phyloP scores from a whole-genome alignment of 2,113 vertebrate species.

The Phrynosoma blainvillii region DNA sequence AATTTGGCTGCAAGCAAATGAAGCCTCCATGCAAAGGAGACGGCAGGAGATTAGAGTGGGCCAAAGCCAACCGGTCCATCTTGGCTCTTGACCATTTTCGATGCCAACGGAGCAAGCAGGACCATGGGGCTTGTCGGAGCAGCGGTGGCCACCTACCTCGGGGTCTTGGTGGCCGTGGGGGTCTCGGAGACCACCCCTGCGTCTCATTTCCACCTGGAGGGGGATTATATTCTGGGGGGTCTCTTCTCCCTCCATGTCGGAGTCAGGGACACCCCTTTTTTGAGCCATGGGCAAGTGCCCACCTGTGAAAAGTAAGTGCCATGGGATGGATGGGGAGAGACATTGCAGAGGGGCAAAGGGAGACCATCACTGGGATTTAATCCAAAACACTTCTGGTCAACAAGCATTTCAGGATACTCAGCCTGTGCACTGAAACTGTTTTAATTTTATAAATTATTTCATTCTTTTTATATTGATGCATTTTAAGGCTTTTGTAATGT shows the following conservation, averaged over 20 bases:
- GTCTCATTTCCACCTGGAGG: conserved; percentile 71
- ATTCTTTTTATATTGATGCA: too few species aligned
- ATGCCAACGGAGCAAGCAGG: too few species aligned
- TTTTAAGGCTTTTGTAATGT: too few species aligned
- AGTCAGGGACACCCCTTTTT: background rate
- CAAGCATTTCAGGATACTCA: too few species aligned
- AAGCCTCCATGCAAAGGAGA: background rate
- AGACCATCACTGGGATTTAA: fast-evolving
- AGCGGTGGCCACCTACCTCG: background rate
- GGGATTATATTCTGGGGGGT: conserved; percentile 80
- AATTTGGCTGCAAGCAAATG: conserved; percentile 3
- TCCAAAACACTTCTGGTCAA: too few species aligned
- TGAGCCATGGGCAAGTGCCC: conserved; percentile 46
- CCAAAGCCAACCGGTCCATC: background rate
- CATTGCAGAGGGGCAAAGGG: too few species aligned
- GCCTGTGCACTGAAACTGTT: too few species aligned
- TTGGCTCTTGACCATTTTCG: too few species aligned
- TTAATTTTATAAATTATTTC: too few species aligned
- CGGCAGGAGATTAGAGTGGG: fast-evolving
- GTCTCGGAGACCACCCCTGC: background rate
- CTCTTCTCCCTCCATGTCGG: conserved; percentile 81
- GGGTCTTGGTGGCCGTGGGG: conserved; percentile 1
- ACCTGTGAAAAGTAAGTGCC: conserved; percentile 58
- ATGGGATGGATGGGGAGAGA: too few species aligned
- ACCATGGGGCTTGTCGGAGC: background rate